Evolutionary conservation across 2,113 vertebrate genomes (phyloP).

Genomic region (Pandion haliaetus): DNA sequence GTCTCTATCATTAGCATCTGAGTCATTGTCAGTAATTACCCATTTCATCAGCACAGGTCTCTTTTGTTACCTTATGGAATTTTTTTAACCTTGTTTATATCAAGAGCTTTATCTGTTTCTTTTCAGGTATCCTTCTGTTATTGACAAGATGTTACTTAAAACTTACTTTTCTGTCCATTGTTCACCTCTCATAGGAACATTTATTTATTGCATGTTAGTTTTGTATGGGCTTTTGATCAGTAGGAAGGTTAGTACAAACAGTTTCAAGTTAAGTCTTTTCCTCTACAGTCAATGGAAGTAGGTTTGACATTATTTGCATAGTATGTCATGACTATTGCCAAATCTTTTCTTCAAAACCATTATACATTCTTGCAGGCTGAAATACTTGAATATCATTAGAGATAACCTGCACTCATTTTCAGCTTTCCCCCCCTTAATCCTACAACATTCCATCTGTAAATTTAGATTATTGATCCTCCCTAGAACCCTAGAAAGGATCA

Average conservation of each 20-base stretch:
- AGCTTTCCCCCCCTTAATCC: not conserved
- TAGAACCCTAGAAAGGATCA: not conserved
- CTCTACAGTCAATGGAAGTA: not conserved
- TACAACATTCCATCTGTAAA: not conserved
- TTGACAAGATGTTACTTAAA: not conserved
- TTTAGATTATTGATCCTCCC: not conserved
- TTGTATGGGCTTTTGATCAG: not conserved
- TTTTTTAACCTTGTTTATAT: not conserved
- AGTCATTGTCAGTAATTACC: not conserved
- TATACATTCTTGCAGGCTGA: not conserved
- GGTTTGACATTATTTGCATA: not conserved
- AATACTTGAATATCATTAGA: not conserved
- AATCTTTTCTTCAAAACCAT: not conserved
- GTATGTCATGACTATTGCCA: not conserved
- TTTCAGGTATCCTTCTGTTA: not conserved
- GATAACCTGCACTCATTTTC: not conserved
- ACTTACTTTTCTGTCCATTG: not conserved
- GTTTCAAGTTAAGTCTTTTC: not conserved
- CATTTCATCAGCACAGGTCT: not conserved
- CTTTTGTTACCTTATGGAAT: not conserved
- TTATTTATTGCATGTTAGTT: not conserved
- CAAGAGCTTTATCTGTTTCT: not conserved
- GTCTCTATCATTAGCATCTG: not conserved
- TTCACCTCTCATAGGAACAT: not conserved
- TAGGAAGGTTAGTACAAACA: not conserved